phyloP scores from a whole-genome alignment of 2,888 invertebrate genomes.

The Clistopyga incitator region DNA sequence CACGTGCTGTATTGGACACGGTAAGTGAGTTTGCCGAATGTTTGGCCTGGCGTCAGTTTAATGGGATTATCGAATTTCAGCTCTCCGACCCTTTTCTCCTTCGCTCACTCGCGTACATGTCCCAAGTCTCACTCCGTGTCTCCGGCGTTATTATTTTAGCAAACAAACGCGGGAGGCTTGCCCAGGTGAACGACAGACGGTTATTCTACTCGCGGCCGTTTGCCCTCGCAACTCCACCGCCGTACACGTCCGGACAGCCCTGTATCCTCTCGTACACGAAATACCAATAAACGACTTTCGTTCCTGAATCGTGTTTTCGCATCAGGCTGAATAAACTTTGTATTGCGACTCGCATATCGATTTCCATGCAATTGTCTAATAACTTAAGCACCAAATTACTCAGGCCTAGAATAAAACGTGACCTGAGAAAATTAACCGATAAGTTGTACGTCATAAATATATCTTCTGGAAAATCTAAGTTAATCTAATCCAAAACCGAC shows the following conservation, averaged over 20 bases:
- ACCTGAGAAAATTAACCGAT: not conserved
- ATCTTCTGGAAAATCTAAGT: no score
- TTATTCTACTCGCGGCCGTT: constrained; percentile 10
- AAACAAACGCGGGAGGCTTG: constrained; percentile 68
- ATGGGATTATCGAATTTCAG: constrained; percentile 76
- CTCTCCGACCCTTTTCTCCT: constrained; percentile 61
- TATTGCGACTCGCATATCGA: not conserved
- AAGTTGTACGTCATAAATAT: not conserved
- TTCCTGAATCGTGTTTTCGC: constrained; percentile 3
- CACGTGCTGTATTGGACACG: constrained; percentile 53
- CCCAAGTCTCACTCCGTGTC: constrained; percentile 50
- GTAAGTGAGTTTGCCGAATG: constrained; percentile 65
- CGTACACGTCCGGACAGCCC: not conserved
- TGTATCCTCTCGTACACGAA: constrained; percentile 26
- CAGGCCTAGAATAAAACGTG: not conserved
- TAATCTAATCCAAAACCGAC: no score
- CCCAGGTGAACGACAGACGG: constrained; percentile 67
- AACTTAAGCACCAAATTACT: not conserved
- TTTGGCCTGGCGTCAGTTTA: constrained; percentile 67
- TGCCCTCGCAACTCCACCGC: constrained; percentile 5
- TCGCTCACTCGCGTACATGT: constrained; percentile 12
- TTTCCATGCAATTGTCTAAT: not conserved
- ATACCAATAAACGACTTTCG: constrained; percentile 43
- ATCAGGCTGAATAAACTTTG: not conserved
- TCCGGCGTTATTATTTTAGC: constrained; percentile 73